Evolutionary conservation across 2,797 vertebrate species (phyloP), one percentile per base, ranked within the genome.

Genomic region (Fundulus diaphanus): DNA sequence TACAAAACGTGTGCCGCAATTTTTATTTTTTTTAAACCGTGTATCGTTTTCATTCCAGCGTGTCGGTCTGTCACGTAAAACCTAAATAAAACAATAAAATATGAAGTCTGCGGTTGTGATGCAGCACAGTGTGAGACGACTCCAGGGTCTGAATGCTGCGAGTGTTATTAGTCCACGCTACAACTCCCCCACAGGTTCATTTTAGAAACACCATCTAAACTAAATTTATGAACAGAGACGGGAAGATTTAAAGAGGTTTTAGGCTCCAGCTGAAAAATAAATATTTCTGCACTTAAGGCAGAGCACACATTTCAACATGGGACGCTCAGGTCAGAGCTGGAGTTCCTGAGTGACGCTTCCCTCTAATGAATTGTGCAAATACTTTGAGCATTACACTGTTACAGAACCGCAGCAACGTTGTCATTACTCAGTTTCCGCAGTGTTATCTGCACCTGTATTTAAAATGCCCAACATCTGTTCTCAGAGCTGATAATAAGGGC

Each of bases 371-470:
- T 88, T 83, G 88, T 54, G 37, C 79, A 91, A 92, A 92, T 89
- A 85, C 74, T 91, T 93, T 77, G 76, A 69, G 82, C 82, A 86
- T 92, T 87, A 91, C 84, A 73, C 67, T 79, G 87, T 85, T 48
- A 51, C 75, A 51, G 78, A 82, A 80, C 82, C 82, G 16, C 89
- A 84, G 89, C 83, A 93, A 91, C 74, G 56, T 89, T 89, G 93
- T 93, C 91, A 92, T 92, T 89, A 89, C 79, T 84, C 70, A 77
- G 89, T 89, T 94, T 95, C 92, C 91, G 90, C 92, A 87, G 67
- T 78, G 54, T 68, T 89, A 77, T 66, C 22, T 88, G 93, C 93
- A 95, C 93, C 94, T 95, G 93, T 94, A 94, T 94, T 93, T 93
- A 94, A 93, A 93, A 92, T 70, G 89, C 46, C 82, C 84, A 84